These are phyloP conservation scores for Drosophila dunni DNA, from an alignment of 1,140 invertebrate genomes.

Conservation along the genomic window DNA sequence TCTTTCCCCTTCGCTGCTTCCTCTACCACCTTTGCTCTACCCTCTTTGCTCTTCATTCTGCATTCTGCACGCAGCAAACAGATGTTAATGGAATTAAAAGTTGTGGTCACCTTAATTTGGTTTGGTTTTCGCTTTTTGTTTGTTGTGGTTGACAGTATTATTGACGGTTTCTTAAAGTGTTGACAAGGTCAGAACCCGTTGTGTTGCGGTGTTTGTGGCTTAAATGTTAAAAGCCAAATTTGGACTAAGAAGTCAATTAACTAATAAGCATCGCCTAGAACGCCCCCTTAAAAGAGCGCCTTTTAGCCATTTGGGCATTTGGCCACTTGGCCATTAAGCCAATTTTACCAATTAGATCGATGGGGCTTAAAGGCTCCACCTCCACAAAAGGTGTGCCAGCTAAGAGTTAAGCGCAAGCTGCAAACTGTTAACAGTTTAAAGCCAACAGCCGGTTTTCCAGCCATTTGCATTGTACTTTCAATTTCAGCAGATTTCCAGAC, in stretches of 20 bases:
- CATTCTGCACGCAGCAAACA: constrained; percentile 45
- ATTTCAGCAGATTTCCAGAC: constrained; percentile 56
- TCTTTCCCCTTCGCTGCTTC: too few relatives aligned
- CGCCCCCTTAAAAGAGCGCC: constrained; percentile 65
- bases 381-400: constrained; percentile 67
- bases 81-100: constrained; percentile 57
- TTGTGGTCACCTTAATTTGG: constrained; percentile 32
- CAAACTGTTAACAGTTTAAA: constrained; percentile 24
- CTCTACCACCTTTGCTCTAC: too few relatives aligned
- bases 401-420: constrained; percentile 32
- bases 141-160: constrained; percentile 67
- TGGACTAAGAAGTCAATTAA: constrained; percentile 49
- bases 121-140: constrained; percentile 3
- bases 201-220: neutral
- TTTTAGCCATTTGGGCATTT: constrained; percentile 53
- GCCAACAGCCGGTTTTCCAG: constrained; percentile 41
- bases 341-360: constrained; percentile 69
- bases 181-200: constrained; percentile 68
- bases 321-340: constrained; percentile 61
- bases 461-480: constrained; percentile 63
- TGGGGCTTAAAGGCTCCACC: constrained; percentile 72
- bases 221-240: constrained; percentile 43
- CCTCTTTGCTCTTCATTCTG: constrained; percentile 23
- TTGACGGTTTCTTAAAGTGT: constrained; percentile 43
- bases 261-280: constrained; percentile 54